Evolutionary conservation across 1,140 invertebrate genomes (phyloP).

Genomic region (Laupala kohalensis): DNA sequence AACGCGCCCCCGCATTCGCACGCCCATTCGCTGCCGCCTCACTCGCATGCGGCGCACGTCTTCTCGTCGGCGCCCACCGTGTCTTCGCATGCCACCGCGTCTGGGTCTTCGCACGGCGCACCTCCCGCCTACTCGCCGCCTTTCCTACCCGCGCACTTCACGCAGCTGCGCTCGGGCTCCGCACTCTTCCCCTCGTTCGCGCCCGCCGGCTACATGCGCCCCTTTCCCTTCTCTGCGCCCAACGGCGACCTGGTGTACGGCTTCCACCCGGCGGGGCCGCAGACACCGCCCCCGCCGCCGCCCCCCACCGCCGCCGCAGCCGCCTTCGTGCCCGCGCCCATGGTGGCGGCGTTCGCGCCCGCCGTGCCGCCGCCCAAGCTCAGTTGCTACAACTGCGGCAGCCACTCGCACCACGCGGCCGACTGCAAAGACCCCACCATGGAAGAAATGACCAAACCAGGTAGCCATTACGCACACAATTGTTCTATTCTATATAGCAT

Average conservation of each 20-base stretch:
- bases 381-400: slow-evolving; percentile 63
- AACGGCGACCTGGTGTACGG: slow-evolving; percentile 13
- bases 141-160: slow-evolving; percentile 30
- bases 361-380: slow-evolving; percentile 36
- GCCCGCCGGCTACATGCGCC: slow-evolving; percentile 11
- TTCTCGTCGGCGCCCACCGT: too few relatives aligned
- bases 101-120: too few relatives aligned
- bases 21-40: slow-evolving; percentile 2
- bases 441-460: slow-evolving; percentile 68
- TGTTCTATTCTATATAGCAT: too few relatives aligned
- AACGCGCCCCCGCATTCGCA: slow-evolving; percentile 26
- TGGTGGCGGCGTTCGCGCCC: slow-evolving; percentile 29
- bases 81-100: too few relatives aligned
- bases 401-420: slow-evolving; percentile 55
- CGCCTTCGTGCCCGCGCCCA: slow-evolving; percentile 31
- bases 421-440: slow-evolving; percentile 78
- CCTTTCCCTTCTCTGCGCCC: slow-evolving; percentile 10
- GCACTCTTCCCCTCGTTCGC: slow-evolving; percentile 25
- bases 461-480: too few relatives aligned
- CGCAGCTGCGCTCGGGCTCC: slow-evolving; percentile 27
- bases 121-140: slow-evolving; percentile 25
- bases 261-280: slow-evolving; percentile 11
- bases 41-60: too few relatives aligned
- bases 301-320: slow-evolving; percentile 33
- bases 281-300: slow-evolving; percentile 27